Evolutionary conservation across 2,888 invertebrate species (phyloP).

Genomic region (Cepaea hortensis): DNA sequence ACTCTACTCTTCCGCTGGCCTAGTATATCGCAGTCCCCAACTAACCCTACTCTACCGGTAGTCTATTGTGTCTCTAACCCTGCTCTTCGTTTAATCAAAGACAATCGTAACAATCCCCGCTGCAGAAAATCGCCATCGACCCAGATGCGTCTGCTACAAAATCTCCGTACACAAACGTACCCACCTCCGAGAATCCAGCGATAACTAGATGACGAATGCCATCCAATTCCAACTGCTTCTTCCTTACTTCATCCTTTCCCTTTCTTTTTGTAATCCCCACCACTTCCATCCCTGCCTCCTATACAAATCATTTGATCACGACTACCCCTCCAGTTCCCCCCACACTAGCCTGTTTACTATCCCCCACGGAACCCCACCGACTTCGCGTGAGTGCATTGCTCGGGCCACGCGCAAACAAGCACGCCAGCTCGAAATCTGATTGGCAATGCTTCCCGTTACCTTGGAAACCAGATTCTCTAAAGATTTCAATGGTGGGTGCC

Average conservation of each 20-base stretch:
- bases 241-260: slow-evolving; percentile 12
- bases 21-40: too few species aligned
- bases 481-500: slow-evolving; percentile 35
- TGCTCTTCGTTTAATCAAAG: too few species aligned
- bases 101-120: too few species aligned
- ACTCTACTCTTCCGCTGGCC: too few species aligned
- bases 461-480: slow-evolving; percentile 38
- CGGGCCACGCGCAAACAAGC: slow-evolving; percentile 42
- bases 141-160: background rate
- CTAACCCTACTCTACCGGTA: too few species aligned
- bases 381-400: slow-evolving; percentile 37
- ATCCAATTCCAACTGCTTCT: slow-evolving; percentile 1
- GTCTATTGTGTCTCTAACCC: too few species aligned
- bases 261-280: background rate
- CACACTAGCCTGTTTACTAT: slow-evolving; percentile 12
- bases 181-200: background rate
- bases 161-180: background rate
- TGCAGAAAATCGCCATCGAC: background rate
- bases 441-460: slow-evolving; percentile 35
- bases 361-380: slow-evolving; percentile 28
- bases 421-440: slow-evolving; percentile 41
- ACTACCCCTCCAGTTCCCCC: slow-evolving; percentile 6
- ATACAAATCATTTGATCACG: background rate
- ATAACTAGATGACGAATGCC: background rate
- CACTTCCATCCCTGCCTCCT: background rate